Conservation (phyloP, 2,113 vertebrate species). For the Syngnathus scovelli region DNA sequence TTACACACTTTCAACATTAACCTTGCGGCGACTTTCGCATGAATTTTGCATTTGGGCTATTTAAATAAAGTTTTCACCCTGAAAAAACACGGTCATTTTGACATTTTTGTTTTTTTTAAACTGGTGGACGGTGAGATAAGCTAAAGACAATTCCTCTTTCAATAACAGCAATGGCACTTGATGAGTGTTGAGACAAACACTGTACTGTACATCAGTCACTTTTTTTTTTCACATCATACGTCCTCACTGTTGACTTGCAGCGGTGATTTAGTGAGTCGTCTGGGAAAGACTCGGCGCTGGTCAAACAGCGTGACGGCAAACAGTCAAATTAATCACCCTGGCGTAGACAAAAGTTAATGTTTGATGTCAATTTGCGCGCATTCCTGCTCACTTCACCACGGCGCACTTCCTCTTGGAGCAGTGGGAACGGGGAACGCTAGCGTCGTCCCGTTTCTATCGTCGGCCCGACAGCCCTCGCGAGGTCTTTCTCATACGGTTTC, state of each 20-base stretch:
- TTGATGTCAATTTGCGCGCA: constrained; percentile 24
- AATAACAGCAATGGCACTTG: background rate
- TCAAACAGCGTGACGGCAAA: constrained; percentile 3
- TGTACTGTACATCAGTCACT: background rate
- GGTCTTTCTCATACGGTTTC: constrained; percentile 6
- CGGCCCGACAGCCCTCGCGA: background rate
- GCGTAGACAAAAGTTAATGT: constrained; percentile 34
- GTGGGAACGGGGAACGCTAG: background rate
- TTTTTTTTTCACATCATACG: background rate
- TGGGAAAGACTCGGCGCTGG: constrained; percentile 16
- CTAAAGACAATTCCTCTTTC: background rate
- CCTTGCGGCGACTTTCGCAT: no score
- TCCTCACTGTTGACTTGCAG: constrained; percentile 1
- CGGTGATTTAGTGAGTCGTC: background rate
- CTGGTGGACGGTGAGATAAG: background rate
- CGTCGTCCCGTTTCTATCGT: constrained; percentile 20
- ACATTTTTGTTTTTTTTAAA: no score
- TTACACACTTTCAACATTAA: background rate
- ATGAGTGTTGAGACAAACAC: background rate
- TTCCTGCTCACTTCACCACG: background rate
- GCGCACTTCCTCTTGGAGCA: constrained; percentile 11
- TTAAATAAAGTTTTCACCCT: no score
- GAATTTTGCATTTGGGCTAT: no score
- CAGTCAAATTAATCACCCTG: constrained; percentile 6
- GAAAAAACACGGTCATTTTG: background rate